Percentiles rank a stretch among this genome's conserved stretches.
Evolutionary conservation across 2,113 vertebrate genomes (phyloP).

Genomic region (Acanthochromis polyacanthus): DNA sequence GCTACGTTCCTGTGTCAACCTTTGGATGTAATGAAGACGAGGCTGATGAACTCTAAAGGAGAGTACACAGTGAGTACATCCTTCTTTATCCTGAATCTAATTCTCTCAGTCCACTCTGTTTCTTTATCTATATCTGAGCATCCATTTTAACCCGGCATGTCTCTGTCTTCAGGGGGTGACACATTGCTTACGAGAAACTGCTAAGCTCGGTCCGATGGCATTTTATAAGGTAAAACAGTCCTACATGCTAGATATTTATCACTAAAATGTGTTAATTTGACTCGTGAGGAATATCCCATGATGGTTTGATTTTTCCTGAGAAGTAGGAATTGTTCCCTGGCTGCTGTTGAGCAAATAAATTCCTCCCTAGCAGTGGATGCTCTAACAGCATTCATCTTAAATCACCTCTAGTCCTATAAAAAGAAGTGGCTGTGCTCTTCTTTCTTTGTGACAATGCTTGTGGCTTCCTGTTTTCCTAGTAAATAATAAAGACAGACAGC

Average conservation of each 20-base stretch:
- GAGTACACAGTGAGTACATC: conserved; percentile 90
- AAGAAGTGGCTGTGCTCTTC: too few species aligned
- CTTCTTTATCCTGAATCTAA: neutral
- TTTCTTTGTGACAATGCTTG: too few species aligned
- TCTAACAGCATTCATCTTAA: too few species aligned
- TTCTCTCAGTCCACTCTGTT: neutral
- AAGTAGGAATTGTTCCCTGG: neutral
- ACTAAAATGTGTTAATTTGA: neutral
- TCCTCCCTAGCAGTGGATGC: neutral
- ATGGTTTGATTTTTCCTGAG: neutral
- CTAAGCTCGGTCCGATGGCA: conserved; percentile 91
- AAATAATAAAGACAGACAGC: too few species aligned
- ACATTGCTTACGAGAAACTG: conserved; percentile 92
- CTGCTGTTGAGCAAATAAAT: neutral
- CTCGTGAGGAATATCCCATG: too few species aligned
- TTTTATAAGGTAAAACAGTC: conserved; percentile 92
- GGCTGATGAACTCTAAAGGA: conserved; percentile 96
- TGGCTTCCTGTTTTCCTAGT: too few species aligned
- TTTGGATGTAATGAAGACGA: conserved; percentile 95
- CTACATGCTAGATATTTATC: too few species aligned
- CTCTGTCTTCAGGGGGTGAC: conserved; percentile 86
- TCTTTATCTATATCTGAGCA: neutral
- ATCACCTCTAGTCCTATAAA: too few species aligned
- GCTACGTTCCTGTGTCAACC: conserved; percentile 97
- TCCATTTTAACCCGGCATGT: neutral